A percentile compares a stretch with the other conserved stretches of the same genome.
Conservation (phyloP, 2,888 invertebrate genomes). For the Hoplodrina blanda region DNA sequence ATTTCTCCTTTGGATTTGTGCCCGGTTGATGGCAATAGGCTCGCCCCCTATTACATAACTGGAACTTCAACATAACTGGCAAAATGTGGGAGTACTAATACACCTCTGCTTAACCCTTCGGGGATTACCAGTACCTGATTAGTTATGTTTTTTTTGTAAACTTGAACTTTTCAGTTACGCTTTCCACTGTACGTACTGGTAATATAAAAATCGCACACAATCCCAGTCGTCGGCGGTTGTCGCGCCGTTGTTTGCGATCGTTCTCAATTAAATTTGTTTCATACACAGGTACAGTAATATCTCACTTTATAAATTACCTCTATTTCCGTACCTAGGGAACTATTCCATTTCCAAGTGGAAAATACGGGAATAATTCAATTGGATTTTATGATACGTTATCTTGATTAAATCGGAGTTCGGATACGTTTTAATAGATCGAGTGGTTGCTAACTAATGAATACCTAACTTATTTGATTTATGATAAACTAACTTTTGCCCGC, state of each 20-base stretch:
- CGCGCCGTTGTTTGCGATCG: conserved; percentile 46
- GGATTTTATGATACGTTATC: conserved; percentile 30
- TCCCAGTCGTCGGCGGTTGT: background rate
- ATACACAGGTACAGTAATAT: conserved; percentile 32
- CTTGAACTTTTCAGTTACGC: background rate
- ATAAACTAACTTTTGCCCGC: background rate
- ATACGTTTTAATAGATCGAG: conserved; percentile 21
- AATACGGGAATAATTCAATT: conserved; percentile 31
- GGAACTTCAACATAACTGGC: no score
- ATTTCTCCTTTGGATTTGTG: no score
- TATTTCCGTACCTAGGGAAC: conserved; percentile 36
- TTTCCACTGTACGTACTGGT: no score
- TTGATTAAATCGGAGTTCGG: conserved; percentile 25
- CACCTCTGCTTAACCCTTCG: no score
- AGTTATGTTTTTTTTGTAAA: background rate
- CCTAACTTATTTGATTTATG: conserved; percentile 15
- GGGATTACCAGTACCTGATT: no score
- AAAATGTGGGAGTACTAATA: no score
- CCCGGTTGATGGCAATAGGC: no score
- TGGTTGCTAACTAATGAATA: conserved; percentile 7
- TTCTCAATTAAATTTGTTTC: conserved; percentile 49
- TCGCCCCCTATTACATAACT: no score
- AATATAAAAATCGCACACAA: conserved; percentile 17
- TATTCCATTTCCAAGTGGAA: conserved; percentile 44
- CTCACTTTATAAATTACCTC: conserved; percentile 36